These are phyloP conservation scores for Penelope pileata DNA, from an alignment of 2,113 vertebrate genomes.

Conservation along the genomic window DNA sequence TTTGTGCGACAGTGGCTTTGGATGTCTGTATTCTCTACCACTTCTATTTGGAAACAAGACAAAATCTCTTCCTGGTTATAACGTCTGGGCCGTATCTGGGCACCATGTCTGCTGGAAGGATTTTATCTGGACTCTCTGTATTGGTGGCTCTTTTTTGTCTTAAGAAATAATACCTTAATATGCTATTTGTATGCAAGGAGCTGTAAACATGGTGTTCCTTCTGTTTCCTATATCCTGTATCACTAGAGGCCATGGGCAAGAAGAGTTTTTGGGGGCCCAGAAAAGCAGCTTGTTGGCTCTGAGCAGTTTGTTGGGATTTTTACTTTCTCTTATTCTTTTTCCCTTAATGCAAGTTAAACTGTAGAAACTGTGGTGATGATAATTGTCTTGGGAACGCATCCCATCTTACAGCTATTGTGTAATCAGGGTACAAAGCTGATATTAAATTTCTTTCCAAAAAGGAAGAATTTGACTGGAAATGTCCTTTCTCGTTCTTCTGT, in stretches of 20 bases:
- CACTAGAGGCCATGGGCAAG: neutral
- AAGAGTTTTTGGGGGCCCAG: neutral
- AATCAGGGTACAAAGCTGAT: neutral
- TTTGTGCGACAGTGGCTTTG: neutral
- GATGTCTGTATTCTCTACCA: neutral
- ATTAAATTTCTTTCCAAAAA: neutral
- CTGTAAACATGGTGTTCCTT: neutral
- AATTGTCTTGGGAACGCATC: neutral
- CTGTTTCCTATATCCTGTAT: neutral
- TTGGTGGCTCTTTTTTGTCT: neutral
- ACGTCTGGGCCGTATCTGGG: neutral
- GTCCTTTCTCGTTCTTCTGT: neutral
- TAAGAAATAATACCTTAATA: neutral
- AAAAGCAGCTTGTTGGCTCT: neutral
- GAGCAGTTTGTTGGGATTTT: neutral
- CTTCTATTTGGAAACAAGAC: neutral
- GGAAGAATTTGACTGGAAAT: neutral
- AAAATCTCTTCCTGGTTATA: neutral
- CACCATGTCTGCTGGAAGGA: neutral
- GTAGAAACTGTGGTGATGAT: neutral
- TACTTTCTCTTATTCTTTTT: neutral
- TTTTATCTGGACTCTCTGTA: neutral
- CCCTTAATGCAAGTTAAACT: neutral
- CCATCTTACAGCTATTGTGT: neutral
- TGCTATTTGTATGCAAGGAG: neutral